Conservation (phyloP, 2,797 vertebrate genomes). For the Buceros bicornis region DNA sequence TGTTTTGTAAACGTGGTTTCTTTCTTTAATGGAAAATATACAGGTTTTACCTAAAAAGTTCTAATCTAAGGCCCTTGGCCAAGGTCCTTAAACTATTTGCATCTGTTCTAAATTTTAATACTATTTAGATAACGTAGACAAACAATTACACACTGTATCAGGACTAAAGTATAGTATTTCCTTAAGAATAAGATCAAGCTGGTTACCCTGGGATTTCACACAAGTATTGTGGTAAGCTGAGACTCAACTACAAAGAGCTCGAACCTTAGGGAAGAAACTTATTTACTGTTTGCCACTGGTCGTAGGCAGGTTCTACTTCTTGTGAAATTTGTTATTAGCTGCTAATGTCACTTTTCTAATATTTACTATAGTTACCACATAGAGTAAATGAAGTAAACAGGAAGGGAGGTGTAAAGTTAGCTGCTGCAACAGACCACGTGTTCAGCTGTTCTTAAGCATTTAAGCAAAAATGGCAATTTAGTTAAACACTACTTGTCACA, state of each 20-base stretch:
- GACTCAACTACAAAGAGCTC: background rate
- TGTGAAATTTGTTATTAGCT: background rate
- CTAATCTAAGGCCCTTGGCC: background rate
- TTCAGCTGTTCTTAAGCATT: background rate
- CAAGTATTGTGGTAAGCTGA: background rate
- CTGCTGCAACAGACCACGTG: background rate
- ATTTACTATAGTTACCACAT: conserved; percentile 1
- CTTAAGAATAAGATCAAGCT: background rate
- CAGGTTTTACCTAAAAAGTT: background rate
- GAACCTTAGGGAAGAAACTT: background rate
- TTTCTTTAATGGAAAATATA: background rate
- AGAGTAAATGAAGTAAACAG: conserved; percentile 40
- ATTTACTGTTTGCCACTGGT: fast-evolving
- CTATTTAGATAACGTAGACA: background rate
- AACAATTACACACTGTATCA: background rate
- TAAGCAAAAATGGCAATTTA: background rate
- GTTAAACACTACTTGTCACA: background rate
- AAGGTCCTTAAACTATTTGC: background rate
- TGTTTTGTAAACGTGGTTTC: background rate
- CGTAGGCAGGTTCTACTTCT: background rate
- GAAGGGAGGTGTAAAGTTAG: conserved; percentile 38
- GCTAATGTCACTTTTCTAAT: background rate
- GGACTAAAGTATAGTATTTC: background rate
- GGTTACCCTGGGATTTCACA: background rate
- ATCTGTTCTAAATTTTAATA: background rate